Conservation (phyloP, 2,797 vertebrate genomes). For the Lindbergichthys nudifrons region DNA sequence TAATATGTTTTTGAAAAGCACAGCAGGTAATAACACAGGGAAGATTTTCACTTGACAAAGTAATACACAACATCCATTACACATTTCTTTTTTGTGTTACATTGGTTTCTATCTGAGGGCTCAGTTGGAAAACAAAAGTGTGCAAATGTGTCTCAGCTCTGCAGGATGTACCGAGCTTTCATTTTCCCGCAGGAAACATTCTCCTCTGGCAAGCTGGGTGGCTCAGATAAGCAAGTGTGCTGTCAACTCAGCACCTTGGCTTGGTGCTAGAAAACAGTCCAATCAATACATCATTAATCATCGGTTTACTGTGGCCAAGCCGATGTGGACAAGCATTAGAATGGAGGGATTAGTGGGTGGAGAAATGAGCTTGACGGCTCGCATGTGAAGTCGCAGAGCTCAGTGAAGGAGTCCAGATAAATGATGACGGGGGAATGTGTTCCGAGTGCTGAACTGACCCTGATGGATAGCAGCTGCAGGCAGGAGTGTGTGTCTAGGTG, state of each 20-base stretch:
- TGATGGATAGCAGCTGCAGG: conserved; percentile 35
- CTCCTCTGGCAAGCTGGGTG: conserved; percentile 77
- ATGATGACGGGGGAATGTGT: conserved; percentile 58
- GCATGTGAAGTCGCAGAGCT: conserved; percentile 51
- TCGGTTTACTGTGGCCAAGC: conserved; percentile 77
- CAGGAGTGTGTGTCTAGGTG: neutral
- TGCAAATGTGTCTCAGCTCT: conserved; percentile 52
- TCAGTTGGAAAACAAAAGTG: conserved; percentile 66
- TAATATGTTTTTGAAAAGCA: neutral
- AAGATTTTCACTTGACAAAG: conserved; percentile 16
- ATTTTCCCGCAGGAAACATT: conserved; percentile 66
- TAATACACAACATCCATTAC: conserved; percentile 42
- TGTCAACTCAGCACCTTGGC: conserved; percentile 82
- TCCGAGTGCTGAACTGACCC: conserved; percentile 26
- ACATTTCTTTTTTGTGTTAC: neutral
- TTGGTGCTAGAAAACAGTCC: conserved; percentile 70
- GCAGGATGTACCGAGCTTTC: conserved; percentile 39
- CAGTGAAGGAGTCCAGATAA: conserved; percentile 44
- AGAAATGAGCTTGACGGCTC: conserved; percentile 42
- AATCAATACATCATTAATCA: conserved; percentile 87
- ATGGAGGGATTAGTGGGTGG: conserved; percentile 79
- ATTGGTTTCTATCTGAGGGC: conserved; percentile 9
- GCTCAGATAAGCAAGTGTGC: conserved; percentile 77
- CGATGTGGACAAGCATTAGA: conserved; percentile 81
- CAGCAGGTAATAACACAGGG: neutral